Percentiles rank a stretch among this genome's conserved stretches.
phyloP scores from a whole-genome alignment of 64 coral and sea anemone genomes.

The Porites lutea region DNA sequence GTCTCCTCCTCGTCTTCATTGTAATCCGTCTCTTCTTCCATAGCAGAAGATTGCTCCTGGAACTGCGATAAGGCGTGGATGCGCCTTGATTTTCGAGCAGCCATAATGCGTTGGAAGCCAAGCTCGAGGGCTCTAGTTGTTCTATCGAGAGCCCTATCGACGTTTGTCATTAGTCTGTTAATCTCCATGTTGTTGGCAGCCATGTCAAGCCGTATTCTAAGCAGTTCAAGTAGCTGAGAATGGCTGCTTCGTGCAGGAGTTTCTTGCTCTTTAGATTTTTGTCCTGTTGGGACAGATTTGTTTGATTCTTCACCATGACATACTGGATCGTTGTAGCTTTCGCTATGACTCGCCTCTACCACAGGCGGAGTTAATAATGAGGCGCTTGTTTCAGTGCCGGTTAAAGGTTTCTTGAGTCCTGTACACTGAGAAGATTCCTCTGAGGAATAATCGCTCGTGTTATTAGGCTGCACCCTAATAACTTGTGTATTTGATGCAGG shows the following conservation, averaged over 20 bases:
- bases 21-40: neutral
- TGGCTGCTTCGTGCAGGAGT: neutral
- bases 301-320: neutral
- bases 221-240: slow-evolving; percentile 24
- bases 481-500: neutral
- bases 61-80: neutral
- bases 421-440: neutral
- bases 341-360: neutral
- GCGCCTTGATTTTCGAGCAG: neutral
- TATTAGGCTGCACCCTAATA: neutral
- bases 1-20: neutral
- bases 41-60: neutral
- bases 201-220: slow-evolving; percentile 32
- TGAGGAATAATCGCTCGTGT: neutral
- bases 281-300: neutral
- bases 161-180: slow-evolving; percentile 22
- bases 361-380: neutral
- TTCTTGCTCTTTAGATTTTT: neutral
- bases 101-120: neutral
- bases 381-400: neutral
- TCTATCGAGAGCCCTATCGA: slow-evolving; percentile 9
- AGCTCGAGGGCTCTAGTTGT: neutral
- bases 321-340: neutral
- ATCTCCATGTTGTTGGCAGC: slow-evolving; percentile 37
- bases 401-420: neutral